Evolutionary conservation across 2,113 vertebrate genomes (phyloP).

Genomic region (Labeo catla): DNA sequence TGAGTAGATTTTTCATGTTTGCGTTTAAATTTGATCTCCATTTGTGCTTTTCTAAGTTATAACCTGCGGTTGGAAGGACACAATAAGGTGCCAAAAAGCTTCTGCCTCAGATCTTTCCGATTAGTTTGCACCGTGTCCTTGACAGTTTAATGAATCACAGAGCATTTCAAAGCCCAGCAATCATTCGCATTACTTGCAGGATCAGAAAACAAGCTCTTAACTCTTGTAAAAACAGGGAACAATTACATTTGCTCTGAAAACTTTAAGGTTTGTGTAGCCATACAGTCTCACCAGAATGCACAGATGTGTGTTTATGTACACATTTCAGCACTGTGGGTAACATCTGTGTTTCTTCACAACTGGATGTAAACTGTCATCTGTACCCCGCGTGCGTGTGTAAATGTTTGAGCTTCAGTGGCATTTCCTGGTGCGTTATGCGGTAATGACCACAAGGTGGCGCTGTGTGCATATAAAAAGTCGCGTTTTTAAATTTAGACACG

Average conservation of each 20-base stretch:
- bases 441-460: constrained; percentile 51
- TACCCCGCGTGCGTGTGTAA: background rate
- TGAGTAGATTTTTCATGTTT: background rate
- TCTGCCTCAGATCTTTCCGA: background rate
- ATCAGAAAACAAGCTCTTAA: background rate
- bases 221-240: background rate
- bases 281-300: background rate
- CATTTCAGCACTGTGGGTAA: background rate
- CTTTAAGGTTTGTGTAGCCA: background rate
- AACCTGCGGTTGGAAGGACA: background rate
- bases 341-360: background rate
- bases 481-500: background rate
- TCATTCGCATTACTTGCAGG: background rate
- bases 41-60: background rate
- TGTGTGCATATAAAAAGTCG: constrained; percentile 27
- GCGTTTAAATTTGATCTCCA: background rate
- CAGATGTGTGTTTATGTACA: background rate
- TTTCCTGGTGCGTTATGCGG: background rate
- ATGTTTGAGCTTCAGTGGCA: background rate
- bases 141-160: constrained; percentile 43
- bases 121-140: background rate
- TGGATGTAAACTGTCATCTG: background rate
- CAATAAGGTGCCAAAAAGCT: background rate
- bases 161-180: background rate
- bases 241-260: background rate